Evolutionary conservation across 53 echinoderm and acorn worm genomes (phyloP).

Genomic region (Patiria pectinifera): DNA sequence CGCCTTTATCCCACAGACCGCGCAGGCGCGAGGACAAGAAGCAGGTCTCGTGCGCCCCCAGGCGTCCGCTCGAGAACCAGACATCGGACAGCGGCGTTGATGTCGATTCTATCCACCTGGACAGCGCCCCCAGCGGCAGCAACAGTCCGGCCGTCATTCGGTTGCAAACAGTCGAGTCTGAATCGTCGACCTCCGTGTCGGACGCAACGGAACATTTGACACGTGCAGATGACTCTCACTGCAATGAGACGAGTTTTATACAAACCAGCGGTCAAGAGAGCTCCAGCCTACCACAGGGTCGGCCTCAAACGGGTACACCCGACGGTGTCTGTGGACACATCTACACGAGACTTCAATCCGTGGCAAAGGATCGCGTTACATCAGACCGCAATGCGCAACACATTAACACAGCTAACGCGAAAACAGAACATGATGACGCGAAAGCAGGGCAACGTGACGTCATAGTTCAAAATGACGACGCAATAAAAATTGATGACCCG

Average conservation of each 20-base stretch:
- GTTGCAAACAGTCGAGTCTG: not conserved
- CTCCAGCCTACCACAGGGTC: not conserved
- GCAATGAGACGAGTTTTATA: conserved; percentile 7
- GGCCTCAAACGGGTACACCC: not conserved
- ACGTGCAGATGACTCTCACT: not conserved
- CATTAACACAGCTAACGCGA: not conserved
- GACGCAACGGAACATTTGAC: conserved; percentile 25
- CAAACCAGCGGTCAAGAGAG: not conserved
- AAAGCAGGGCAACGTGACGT: not conserved
- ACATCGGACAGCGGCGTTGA: conserved; percentile 71
- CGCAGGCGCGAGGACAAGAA: not conserved
- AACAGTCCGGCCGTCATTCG: conserved; percentile 41
- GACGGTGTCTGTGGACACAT: not conserved
- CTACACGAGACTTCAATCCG: not conserved
- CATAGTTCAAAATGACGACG: not conserved
- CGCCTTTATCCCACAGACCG: not conserved
- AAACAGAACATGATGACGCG: not conserved
- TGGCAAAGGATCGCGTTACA: too few relatives aligned
- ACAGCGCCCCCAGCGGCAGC: conserved; percentile 46
- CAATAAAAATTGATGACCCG: not conserved
- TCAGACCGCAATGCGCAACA: not conserved
- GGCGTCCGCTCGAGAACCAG: conserved; percentile 44
- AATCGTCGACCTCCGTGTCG: conserved; percentile 40
- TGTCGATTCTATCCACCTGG: conserved; percentile 56
- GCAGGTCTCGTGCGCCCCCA: not conserved